Evolutionary conservation across 2,888 invertebrate species (phyloP).

Genomic region (Cremastinae sp.): DNA sequence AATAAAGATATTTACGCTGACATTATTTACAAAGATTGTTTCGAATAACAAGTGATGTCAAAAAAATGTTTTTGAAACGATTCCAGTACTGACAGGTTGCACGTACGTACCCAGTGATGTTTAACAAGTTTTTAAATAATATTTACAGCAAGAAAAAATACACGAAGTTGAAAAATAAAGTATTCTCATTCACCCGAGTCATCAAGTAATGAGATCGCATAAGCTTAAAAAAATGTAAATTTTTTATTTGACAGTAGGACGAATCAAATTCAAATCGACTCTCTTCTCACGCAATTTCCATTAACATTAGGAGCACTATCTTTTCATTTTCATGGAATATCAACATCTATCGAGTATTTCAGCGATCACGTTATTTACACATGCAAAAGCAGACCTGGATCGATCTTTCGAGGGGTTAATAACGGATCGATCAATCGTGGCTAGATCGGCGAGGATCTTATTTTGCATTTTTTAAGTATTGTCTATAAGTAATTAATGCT

Average conservation of each 20-base stretch:
- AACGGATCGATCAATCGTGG: slow-evolving; percentile 15
- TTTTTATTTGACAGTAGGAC: too few relatives aligned
- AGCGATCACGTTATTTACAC: slow-evolving; percentile 54
- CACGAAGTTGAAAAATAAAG: too few relatives aligned
- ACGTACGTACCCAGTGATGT: too few relatives aligned
- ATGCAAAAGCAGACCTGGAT: slow-evolving; percentile 28
- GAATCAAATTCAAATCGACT: background rate
- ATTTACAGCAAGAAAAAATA: too few relatives aligned
- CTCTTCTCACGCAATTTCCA: slow-evolving; percentile 4
- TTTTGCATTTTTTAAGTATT: slow-evolving; percentile 27
- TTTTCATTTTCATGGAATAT: slow-evolving; percentile 33
- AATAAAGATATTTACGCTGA: too few relatives aligned
- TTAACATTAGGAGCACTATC: slow-evolving; percentile 12
- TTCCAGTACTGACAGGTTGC: too few relatives aligned
- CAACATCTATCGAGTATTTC: slow-evolving; percentile 58
- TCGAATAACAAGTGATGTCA: too few relatives aligned
- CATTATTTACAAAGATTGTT: too few relatives aligned
- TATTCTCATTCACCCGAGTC: too few relatives aligned
- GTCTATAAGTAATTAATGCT: slow-evolving; percentile 11
- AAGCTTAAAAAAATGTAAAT: too few relatives aligned
- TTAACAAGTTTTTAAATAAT: background rate
- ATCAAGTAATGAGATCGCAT: too few relatives aligned
- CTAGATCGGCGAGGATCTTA: slow-evolving; percentile 7
- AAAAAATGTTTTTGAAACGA: too few relatives aligned
- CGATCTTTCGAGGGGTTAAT: slow-evolving; percentile 24